Evolutionary conservation across 2,113 vertebrate genomes (phyloP).

Genomic region (Microtus richardsoni): DNA sequence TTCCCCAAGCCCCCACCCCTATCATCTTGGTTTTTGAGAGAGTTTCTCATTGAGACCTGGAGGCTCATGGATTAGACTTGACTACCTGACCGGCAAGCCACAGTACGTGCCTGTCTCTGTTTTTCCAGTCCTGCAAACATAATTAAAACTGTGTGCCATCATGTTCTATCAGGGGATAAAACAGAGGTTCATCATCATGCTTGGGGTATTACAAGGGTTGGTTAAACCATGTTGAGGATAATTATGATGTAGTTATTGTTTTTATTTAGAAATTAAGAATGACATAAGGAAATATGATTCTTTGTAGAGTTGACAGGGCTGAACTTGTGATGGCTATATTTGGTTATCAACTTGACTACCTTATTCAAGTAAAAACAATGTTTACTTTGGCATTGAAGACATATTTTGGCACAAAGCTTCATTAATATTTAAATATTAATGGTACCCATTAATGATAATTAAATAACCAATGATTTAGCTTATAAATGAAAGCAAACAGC

Average conservation of each 20-base stretch:
- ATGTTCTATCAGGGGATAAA: not conserved
- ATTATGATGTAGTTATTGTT: not conserved
- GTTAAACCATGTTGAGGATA: not conserved
- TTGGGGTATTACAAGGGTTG: not conserved
- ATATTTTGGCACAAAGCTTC: not conserved
- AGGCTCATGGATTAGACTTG: not conserved
- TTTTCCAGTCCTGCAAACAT: not conserved
- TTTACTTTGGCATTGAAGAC: not conserved
- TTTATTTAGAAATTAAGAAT: not conserved
- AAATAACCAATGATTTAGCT: constrained; percentile 4
- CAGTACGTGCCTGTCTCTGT: too few relatives aligned
- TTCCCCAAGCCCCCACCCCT: too few relatives aligned
- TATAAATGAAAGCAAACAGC: constrained; percentile 23
- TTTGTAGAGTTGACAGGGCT: not conserved
- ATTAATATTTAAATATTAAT: not conserved
- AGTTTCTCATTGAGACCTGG: not conserved
- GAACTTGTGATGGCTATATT: not conserved
- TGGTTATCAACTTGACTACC: not conserved
- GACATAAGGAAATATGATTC: not conserved
- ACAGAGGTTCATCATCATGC: not conserved
- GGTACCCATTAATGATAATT: not conserved
- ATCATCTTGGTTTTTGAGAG: not conserved
- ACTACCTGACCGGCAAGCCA: not conserved
- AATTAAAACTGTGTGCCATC: not conserved
- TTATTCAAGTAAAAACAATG: not conserved